These are phyloP conservation scores for Drosophila asahinai DNA, from an alignment of 1,140 invertebrate species.

Conservation along the genomic window DNA sequence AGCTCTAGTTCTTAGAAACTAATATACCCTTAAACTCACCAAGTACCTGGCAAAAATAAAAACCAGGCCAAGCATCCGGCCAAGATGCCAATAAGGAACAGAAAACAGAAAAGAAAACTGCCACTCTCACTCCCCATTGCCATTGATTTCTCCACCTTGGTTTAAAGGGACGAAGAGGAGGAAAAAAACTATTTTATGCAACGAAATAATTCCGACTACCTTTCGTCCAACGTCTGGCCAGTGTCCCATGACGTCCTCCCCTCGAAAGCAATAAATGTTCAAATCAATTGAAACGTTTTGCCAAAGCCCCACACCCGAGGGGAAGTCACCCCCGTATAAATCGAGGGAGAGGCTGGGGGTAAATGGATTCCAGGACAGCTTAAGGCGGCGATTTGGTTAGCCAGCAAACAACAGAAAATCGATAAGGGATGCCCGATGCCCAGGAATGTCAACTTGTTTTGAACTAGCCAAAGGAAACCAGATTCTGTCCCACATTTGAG, in stretches of 20 bases:
- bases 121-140: conserved; percentile 14
- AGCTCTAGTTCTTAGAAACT: too few relatives aligned
- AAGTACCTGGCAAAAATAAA: conserved; percentile 12
- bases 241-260: conserved; percentile 54
- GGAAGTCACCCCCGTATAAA: conserved; percentile 54
- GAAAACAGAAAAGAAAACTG: conserved; percentile 12
- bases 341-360: conserved; percentile 39
- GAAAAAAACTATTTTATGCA: conserved; percentile 70
- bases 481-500: conserved; percentile 47
- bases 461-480: conserved; percentile 52
- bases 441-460: conserved; percentile 80
- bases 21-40: not conserved
- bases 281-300: conserved; percentile 82
- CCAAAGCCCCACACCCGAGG: conserved; percentile 68
- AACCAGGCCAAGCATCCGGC: conserved; percentile 30
- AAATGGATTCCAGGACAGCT: conserved; percentile 72
- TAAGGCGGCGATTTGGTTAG: conserved; percentile 77
- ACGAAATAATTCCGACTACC: conserved; percentile 75
- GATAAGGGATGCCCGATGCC: conserved; percentile 60
- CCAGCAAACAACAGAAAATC: conserved; percentile 66
- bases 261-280: conserved; percentile 79
- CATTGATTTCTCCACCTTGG: conserved; percentile 48
- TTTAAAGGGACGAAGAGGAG: conserved; percentile 51
- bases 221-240: conserved; percentile 49
- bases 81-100: conserved; percentile 45